Evolutionary conservation across 2,797 vertebrate genomes (phyloP), one percentile per base, ranked within the genome.

Genomic region (Orestias chungarensis): DNA sequence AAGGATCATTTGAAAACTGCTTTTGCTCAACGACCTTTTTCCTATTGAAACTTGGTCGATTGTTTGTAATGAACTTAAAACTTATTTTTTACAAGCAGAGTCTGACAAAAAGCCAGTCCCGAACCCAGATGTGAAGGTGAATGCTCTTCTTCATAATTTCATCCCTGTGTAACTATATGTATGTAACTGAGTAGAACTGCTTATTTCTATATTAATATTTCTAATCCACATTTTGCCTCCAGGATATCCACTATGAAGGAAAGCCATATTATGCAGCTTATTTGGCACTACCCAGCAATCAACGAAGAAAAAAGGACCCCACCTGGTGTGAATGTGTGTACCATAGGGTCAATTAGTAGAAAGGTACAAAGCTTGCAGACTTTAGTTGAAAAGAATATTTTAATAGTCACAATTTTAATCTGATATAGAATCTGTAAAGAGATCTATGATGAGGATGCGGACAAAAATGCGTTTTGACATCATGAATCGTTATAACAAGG

Each of bases 301-400:
- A 73, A 59, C 71, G 47, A 71, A 71, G 20, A 38, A 43, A 3
- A 17, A 62, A 0, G n/a, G 66, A 49, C 47, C 29, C 1, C 44
- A 40, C 33, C 7, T 46, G 35, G 20, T 65, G 0, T 65, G 70
- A 81, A 44, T 84, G 79, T 54, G 71, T 86, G 31, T 84, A 87
- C 54, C 59, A 66, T 23, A 61, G 20, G 4, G 27, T 80, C 15
- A 78, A 69, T 40, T 29, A 47, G 18, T 68, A 77, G 9, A 78
- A 54, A 3, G 14, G 25, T 14, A 54, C 18, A 49, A 1, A 6
- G 25, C 6, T 54, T 2, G 29, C 15, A 55, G 27, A 55, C 31
- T 31, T 55, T 55, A n/a, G n/a, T n/a, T n/a, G n/a, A n/a, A 17
- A 46, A 18, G 44, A 43, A 43, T n/a, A n/a, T n/a, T n/a, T n/a